A percentile compares a stretch with the other conserved stretches of the same genome.
Evolutionary conservation across 1,140 invertebrate species (phyloP).

Genomic region (Euura lappo): DNA sequence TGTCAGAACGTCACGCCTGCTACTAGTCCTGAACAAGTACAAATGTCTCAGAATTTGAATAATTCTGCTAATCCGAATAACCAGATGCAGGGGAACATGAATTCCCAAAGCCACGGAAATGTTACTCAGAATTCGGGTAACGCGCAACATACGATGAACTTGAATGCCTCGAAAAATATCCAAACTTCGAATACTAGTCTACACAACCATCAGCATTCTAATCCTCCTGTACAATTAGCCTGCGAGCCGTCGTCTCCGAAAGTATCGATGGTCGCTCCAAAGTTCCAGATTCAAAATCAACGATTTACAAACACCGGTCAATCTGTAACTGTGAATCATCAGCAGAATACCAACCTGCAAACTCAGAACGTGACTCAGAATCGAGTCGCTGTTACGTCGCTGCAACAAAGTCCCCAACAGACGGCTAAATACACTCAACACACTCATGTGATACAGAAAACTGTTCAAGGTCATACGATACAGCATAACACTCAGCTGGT

Average conservation of each 20-base stretch:
- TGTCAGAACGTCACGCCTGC: conserved; percentile 36
- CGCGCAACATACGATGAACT: conserved; percentile 14
- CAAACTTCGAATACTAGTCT: conserved; percentile 24
- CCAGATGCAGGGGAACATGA: not conserved
- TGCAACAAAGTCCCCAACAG: not conserved
- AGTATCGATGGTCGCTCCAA: not conserved
- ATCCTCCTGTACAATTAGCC: not conserved
- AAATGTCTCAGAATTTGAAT: conserved; percentile 37
- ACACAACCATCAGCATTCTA: conserved; percentile 1
- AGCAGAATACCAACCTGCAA: not conserved
- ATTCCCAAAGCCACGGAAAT: conserved; percentile 2
- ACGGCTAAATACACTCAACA: not conserved
- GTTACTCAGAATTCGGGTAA: conserved; percentile 20
- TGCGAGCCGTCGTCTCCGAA: not conserved
- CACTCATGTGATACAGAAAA: not conserved
- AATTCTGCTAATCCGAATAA: conserved; percentile 4
- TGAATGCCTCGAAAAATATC: conserved; percentile 28
- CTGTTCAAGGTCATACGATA: not conserved
- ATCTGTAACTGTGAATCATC: not conserved
- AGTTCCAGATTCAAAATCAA: conserved; percentile 3
- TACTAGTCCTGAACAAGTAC: conserved; percentile 42
- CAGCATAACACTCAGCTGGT: conserved; percentile 28
- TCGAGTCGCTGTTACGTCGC: not conserved
- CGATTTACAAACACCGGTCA: not conserved
- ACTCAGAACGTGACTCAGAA: not conserved